Base-by-base conservation (phyloP, 2,113 vertebrate genomes). In the Semicossyphus pulcher region DNA sequence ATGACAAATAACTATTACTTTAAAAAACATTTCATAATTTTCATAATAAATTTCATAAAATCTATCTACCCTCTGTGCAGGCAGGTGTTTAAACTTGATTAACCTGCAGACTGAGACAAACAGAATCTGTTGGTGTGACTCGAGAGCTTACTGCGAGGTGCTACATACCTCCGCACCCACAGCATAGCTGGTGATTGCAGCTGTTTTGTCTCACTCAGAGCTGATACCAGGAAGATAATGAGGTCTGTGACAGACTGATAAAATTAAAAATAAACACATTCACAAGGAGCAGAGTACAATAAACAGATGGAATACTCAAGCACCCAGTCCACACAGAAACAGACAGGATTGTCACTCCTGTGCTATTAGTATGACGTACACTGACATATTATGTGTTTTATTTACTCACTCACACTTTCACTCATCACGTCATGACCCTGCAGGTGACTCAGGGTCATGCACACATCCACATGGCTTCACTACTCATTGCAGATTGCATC, bases 211-310 rank as follows among this genome's bases (percentile, higher is more conserved):
- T 53, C 45, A 12, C 20, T 28, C 42, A 59, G 23, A 21, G 23
- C 16, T 28, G 41, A 10, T 20, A 26, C 34, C 21, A 36, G 14
- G 20, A 23, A 16, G 41, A 37, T 29, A 44, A 65, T 42, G 44
- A 64, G 16, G 44, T 64, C 32, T 60, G 29, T 52, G 70, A 39
- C 26, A 34, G 18, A 58, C 36, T 59, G 37, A 63, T 25, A 48
- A 14, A 48, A 16, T 12, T 23, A 20, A 26, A 10, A 25, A 48
- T 26, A 63, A 34, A 36, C 44, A 34, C 59, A 47, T 18, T 31
- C 20, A 47, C 28, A 29, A n/a, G n/a, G 11, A 57, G 39, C 7
- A 16, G 34, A 42, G 44, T 11, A 12, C 1, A 32, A 44, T 28
- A 58, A 53, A 54, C 11, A 16, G 20, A 34, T 23, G 15, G 62